Evolutionary conservation across 2,113 vertebrate species (phyloP).

Genomic region (Entomyzon cyanotis): DNA sequence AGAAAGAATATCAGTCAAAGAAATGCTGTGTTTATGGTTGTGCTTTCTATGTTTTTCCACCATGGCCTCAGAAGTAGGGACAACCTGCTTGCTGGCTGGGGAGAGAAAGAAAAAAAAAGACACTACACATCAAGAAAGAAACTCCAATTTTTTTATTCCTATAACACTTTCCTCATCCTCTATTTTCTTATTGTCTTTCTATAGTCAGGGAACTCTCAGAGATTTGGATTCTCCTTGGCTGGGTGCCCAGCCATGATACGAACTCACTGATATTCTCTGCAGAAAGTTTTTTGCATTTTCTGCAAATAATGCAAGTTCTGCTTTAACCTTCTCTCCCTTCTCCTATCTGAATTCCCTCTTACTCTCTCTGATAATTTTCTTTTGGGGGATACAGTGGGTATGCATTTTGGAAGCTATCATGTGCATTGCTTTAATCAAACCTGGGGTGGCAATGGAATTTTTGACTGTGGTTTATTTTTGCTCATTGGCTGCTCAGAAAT

Average conservation of each 20-base stretch:
- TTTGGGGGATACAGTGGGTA: not conserved
- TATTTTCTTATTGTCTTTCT: not conserved
- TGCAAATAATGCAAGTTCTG: not conserved
- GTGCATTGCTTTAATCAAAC: not conserved
- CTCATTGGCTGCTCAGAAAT: not conserved
- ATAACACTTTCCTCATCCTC: not conserved
- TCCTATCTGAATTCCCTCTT: not conserved
- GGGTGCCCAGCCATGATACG: rapidly evolving
- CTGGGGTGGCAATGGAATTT: not conserved
- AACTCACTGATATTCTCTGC: not conserved
- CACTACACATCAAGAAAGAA: not conserved
- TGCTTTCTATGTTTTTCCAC: not conserved
- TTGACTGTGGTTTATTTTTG: not conserved
- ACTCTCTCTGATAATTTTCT: not conserved
- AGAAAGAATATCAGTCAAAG: not conserved
- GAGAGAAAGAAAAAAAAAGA: not conserved
- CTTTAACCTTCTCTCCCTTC: not conserved
- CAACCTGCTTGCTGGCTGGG: not conserved
- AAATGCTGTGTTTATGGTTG: not conserved
- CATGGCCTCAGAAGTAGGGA: not conserved
- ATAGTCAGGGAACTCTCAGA: not conserved
- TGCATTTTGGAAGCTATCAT: not conserved
- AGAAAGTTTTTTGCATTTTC: not conserved
- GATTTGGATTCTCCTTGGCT: not conserved
- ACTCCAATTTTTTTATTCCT: not conserved